phyloP scores from a whole-genome alignment of 2,113 vertebrate genomes.

The Oenanthe oenanthe region DNA sequence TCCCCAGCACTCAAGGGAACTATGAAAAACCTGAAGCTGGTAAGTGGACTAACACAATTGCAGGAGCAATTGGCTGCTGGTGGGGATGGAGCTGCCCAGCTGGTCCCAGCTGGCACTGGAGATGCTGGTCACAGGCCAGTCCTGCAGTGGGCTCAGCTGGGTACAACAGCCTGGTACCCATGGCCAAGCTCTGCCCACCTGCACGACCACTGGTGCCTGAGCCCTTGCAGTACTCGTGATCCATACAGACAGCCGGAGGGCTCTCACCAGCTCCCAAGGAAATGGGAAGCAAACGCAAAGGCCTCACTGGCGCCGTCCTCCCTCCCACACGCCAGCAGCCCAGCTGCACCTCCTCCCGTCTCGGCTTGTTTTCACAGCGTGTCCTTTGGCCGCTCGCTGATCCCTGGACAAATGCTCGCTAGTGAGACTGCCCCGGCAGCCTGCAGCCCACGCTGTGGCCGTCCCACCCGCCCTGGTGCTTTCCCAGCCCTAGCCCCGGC shows the following conservation, averaged over 20 bases:
- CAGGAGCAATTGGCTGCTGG: neutral
- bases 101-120: neutral
- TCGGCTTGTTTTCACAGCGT: neutral
- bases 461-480: neutral
- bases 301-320: neutral
- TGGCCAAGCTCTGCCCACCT: neutral
- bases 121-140: neutral
- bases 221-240: neutral
- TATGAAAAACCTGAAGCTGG: neutral
- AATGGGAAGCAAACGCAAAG: neutral
- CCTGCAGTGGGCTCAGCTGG: rapidly evolving
- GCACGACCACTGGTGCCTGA: neutral
- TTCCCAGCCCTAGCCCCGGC: neutral
- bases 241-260: rapidly evolving
- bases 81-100: neutral
- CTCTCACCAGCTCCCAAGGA: neutral
- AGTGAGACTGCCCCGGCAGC: neutral
- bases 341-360: conserved; percentile 34
- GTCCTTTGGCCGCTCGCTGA: conserved; percentile 2
- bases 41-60: neutral
- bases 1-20: neutral
- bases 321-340: neutral
- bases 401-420: neutral
- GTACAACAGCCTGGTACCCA: neutral
- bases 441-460: neutral